Evolutionary conservation across 2,888 invertebrate genomes (phyloP), one percentile per base, ranked within the genome.

Genomic region (Phortica okadai): DNA sequence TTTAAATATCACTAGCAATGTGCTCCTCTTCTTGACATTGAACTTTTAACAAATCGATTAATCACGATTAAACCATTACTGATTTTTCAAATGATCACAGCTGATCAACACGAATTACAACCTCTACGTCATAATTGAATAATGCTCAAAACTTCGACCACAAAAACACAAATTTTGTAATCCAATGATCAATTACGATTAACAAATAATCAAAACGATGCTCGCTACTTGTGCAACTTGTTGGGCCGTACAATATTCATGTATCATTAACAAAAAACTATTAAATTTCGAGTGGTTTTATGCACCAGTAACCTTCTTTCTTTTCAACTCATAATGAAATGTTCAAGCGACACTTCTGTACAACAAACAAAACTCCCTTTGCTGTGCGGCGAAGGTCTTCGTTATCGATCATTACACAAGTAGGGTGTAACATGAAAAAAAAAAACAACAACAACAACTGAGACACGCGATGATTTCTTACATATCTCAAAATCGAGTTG

Each of bases 371-470:
- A 33, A 33, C 50, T 50, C 10, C 50, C 50, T 50, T 50, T 6
- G 50, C 50, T 50, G 54, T 41, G 25, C 33, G 33, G 64, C 33
- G 64, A 64, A 64, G 25, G 41, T 64, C 25, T 64, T 64, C 42
- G n/a, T 67, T 67, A 67, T 67, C 67, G 44, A 67, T 67, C 67
- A 67, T 67, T 67, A 44, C 44, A 64, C 64, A 64, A 64, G 64
- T 21, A 33, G 14, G 59, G 33, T n/a, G 54, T 50, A 50, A 50
- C 10, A 11, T 50, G 50, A 14, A 8, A 45, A 6, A 11, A 50
- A 50, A 50, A 0, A 50, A 8, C 10, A 11, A 50, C 8, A 50
- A 8, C 10, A 11, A 50, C 8, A 50, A 50, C 50, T 6, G 6
- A 50, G 50, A 54, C 59, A 59, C 59, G 59, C 64, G 64, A 64